A percentile compares a stretch with the other conserved stretches of the same genome.
Conservation (phyloP, 2,888 invertebrate species). For the Chirona hameri region DNA sequence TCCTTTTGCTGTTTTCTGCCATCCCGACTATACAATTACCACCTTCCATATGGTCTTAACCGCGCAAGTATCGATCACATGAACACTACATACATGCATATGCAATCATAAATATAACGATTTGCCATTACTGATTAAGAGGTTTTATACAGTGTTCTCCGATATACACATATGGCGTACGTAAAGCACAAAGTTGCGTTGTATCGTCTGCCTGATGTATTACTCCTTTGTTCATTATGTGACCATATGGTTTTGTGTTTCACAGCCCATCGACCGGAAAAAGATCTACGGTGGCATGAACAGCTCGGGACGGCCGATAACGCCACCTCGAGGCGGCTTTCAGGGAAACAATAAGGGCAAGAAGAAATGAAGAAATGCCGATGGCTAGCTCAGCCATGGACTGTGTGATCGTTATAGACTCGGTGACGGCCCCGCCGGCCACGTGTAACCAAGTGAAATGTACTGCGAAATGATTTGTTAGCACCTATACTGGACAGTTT, state of each 20-base stretch:
- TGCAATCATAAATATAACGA: no score
- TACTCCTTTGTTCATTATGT: neutral
- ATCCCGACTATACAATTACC: no score
- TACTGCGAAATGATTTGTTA: conserved; percentile 8
- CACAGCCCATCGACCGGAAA: conserved; percentile 92
- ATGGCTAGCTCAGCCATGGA: neutral
- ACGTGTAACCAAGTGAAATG: neutral
- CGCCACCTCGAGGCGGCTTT: conserved; percentile 77
- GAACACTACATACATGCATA: no score
- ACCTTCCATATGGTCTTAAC: no score
- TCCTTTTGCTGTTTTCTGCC: no score
- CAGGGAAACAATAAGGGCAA: conserved; percentile 85
- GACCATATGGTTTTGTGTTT: conserved; percentile 35
- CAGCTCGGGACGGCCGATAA: conserved; percentile 93
- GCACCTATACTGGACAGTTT: conserved; percentile 13
- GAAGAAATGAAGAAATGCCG: conserved; percentile 62
- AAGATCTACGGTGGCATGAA: conserved; percentile 93
- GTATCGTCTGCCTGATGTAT: no score
- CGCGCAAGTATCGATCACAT: no score
- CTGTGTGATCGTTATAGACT: neutral
- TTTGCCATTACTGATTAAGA: no score
- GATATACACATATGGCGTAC: no score
- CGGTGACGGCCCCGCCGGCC: neutral
- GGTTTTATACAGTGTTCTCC: no score
- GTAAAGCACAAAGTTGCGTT: no score